Evolutionary conservation across 2,888 invertebrate species (phyloP).

Genomic region (Antheraea yamamai): DNA sequence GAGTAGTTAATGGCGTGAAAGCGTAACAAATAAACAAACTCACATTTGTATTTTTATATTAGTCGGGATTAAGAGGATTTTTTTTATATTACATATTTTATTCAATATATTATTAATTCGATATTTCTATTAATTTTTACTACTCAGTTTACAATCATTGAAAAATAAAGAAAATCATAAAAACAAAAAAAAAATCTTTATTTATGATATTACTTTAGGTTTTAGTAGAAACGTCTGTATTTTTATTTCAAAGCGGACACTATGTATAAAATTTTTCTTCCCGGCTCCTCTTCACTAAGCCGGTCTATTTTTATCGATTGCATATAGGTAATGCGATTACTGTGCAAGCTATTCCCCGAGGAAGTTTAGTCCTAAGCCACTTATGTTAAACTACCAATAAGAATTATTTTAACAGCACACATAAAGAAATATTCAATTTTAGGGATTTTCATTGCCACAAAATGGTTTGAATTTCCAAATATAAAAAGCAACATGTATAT

Average conservation of each 20-base stretch:
- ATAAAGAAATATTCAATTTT: neutral
- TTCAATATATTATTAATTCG: no score
- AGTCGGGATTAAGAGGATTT: no score
- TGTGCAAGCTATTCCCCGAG: slow-evolving; percentile 49
- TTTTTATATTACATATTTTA: no score
- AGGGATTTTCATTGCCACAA: neutral
- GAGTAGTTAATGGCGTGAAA: no score
- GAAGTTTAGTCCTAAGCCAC: slow-evolving; percentile 40
- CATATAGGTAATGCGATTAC: slow-evolving; percentile 69
- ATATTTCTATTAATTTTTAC: no score
- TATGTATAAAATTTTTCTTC: slow-evolving; percentile 19
- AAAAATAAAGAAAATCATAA: no score
- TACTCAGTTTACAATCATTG: no score
- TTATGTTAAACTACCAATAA: slow-evolving; percentile 1
- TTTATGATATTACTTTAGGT: no score
- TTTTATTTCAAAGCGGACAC: neutral
- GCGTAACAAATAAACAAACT: no score
- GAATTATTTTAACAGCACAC: neutral
- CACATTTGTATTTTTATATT: no score
- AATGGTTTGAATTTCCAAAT: neutral
- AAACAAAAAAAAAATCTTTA: no score
- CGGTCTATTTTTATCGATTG: slow-evolving; percentile 62
- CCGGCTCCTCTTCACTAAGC: slow-evolving; percentile 48
- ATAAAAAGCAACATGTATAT: neutral
- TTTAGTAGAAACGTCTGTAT: neutral